Evolutionary conservation across 2,888 invertebrate genomes (phyloP), one percentile per base, ranked within the genome.

Genomic region (Nasonovia ribisnigri): DNA sequence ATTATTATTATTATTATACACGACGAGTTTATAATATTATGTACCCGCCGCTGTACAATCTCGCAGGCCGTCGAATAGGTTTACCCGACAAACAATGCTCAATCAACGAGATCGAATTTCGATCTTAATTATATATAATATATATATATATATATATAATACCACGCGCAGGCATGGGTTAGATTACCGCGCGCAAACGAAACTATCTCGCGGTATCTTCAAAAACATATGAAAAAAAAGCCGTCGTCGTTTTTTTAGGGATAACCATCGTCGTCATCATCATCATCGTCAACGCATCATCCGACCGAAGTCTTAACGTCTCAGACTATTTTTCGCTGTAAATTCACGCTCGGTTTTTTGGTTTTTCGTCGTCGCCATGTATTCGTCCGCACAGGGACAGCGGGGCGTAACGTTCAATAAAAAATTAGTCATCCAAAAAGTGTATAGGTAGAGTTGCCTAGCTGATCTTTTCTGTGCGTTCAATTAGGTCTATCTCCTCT

Each of bases 71-170:
- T 46, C 89, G 57, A 6, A 84, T 77, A 89, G 93, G 93, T 86
- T 93, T 60, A 84, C 86, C 48, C 84, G 90, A 67, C 93, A 86
- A 93, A 93, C 93, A 93, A 93, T 93, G 90, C 93, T 90, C 90
- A 93, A 93, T 93, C 93, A 93, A 93, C 93, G 93, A 90, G 93
- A 93, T 90, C 93, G 89, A 93, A 86, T 93, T 90, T 93, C 90
- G 93, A 93, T 93, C 93, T 93, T 93, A 93, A 93, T 93, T 93
- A 90, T n/a, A 57, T 57, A 54, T 29, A 77, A 48, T 48, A 48
- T 1, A 16, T 51, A 51, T 48, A 5, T 48, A 48, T 11, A 48
- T 48, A 48, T 6, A 11, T 48, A 54, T 54, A 54, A 3, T 54
- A 48, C 51, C 13, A 51, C 87, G 16, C 87, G n/a, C 46, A 5